Base-by-base conservation (phyloP, 1,140 invertebrate species). In the Drosophila pectinifera region DNA sequence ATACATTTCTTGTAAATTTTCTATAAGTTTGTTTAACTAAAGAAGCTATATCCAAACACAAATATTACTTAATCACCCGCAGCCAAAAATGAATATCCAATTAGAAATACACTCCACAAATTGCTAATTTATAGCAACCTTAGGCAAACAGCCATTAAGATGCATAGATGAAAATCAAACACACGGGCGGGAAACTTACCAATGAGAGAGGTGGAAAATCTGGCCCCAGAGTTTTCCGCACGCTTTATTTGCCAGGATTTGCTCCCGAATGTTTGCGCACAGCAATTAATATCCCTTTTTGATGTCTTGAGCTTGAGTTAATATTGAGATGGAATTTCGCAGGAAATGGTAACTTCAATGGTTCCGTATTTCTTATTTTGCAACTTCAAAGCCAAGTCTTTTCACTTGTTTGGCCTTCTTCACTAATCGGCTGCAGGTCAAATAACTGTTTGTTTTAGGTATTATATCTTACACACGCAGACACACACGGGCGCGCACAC, bases 211-310 rank as follows among this genome's bases (percentile, higher is more conserved):
- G 41, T 34, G 49, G 31, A 54, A 69, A 54, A 41, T 54, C 14
- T 31, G 20, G 11, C 34, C n/a, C 28, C 18, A 20, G 28, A 34
- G 34, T 22, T 39, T 57, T 57, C 51, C 20, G 22, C 18, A 54
- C 43, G 26, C 24, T 59, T 36, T 72, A 73, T 61, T 74, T 63
- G 70, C 70, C 45, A 45, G 70, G 28, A 49, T 62, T 26, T 57
- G 31, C 22, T 57, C 16, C 31, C 41, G 63, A 55, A 16, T 65
- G 61, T 85, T 81, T 82, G 56, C 62, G 43, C 36, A 51, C 34
- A 70, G 57, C 77, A 80, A 83, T 78, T 82, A 75, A 79, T 78
- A 86, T 83, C 58, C 78, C 62, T 63, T 73, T 82, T 88, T 76
- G 83, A 86, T 86, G 63, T 86, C 45, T 77, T 53, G 34, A 62